Evolutionary conservation across 2,797 vertebrate species (phyloP).

Genomic region (Oophaga sylvatica): DNA sequence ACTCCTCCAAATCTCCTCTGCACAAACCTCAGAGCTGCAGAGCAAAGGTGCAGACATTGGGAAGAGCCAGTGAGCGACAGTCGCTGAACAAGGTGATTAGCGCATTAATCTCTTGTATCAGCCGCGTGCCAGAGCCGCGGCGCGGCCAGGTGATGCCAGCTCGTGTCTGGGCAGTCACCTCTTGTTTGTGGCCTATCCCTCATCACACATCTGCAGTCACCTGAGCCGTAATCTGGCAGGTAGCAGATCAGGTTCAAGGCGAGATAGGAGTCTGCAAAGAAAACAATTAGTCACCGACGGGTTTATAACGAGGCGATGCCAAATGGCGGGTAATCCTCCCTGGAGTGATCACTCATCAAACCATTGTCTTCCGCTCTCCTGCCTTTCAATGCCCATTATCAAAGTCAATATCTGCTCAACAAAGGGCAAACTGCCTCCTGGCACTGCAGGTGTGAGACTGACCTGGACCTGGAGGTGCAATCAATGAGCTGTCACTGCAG

Average conservation of each 20-base stretch:
- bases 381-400: slow-evolving; percentile 30
- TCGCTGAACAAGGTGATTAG: background rate
- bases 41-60: too few species aligned
- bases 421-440: background rate
- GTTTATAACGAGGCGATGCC: background rate
- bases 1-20: background rate
- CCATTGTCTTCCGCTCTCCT: background rate
- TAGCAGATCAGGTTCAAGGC: slow-evolving; percentile 38
- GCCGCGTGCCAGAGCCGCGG: background rate
- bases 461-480: background rate
- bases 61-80: background rate
- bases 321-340: slow-evolving; percentile 18
- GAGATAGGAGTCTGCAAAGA: slow-evolving; percentile 41
- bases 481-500: background rate
- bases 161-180: background rate
- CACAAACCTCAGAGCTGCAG: background rate
- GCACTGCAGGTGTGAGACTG: slow-evolving; percentile 20
- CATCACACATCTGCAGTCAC: background rate
- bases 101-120: background rate
- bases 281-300: slow-evolving; percentile 51
- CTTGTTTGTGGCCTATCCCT: slow-evolving; percentile 8
- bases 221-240: slow-evolving; percentile 17
- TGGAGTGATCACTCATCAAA: background rate
- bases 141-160: background rate
- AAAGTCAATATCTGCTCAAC: background rate